Base-by-base conservation (phyloP, 2,113 vertebrate species). In the Platichthys flesus region DNA sequence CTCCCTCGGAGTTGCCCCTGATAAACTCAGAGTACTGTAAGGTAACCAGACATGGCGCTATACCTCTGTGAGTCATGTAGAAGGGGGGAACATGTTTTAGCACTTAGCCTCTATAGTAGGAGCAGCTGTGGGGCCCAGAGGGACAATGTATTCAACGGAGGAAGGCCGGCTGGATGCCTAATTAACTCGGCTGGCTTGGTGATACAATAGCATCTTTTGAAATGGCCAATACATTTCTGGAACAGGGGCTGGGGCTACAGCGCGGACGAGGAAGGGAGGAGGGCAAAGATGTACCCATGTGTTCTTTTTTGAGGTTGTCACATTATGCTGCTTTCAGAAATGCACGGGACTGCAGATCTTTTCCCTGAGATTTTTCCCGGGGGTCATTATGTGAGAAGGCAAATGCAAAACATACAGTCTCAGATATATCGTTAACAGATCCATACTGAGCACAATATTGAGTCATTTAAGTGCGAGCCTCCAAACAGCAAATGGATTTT, bases 171-270 rank as follows among this genome's bases (percentile, higher is more conserved):
- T 83, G 75, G 82, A 83, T 70, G 78, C 79, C 78, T 89, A 91
- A 89, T 92, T 93, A 93, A 86, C 88, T 70, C 82, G 73, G 61
- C 80, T 76, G 83, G 85, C 82, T 84, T 77, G 82, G 87, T 89
- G 80, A 88, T 76, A 91, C 90, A 90, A 91, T 84, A 74, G 91
- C 85, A 90, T 92, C 92, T 89, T 92, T 92, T 91, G 74, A 92
- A 92, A 92, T 54, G 67, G 73, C 79, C 83, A 90, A 73, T 88
- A 62, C 63, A 55, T 85, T 89, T 88, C 63, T 82, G 67, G 79
- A 78, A 70, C 59, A 75, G 74, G n/a, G 65, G 78, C 61, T 51
- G 16, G 42, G 9, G 52, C 66, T 66, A 51, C 61, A 37, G 57
- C 3, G 14, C 28, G 61, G 16, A 63, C 21, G 49, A 55, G 67